Conservation (phyloP, 37 sponge, comb jelly and placozoan species). For the Corticium candelabrum region DNA sequence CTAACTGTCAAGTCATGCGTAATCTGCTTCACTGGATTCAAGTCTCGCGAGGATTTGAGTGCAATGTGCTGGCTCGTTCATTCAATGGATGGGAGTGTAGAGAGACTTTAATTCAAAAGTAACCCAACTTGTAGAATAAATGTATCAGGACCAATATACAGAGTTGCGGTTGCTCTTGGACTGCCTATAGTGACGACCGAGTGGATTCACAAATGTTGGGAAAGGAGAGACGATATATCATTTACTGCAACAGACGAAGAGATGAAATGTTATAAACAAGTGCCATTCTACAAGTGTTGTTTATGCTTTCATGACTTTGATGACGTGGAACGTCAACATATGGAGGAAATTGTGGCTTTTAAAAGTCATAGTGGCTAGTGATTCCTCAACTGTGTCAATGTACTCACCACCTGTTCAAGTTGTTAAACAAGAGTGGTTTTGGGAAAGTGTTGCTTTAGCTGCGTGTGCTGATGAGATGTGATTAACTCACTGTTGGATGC, state of each 20-base stretch:
- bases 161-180: constrained; percentile 64
- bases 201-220: constrained; percentile 67
- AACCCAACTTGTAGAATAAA: constrained; percentile 81
- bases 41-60: constrained; percentile 42
- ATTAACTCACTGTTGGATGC: constrained; percentile 52
- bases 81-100: constrained; percentile 72
- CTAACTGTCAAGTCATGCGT: too few species aligned
- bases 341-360: constrained; percentile 45
- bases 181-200: constrained; percentile 79
- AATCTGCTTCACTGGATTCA: constrained; percentile 88
- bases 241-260: too few species aligned
- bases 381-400: too few species aligned
- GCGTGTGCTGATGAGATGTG: constrained; percentile 80
- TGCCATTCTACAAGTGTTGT: constrained; percentile 63
- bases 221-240: constrained; percentile 31
- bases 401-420: too few species aligned
- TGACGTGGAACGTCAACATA: constrained; percentile 53
- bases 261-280: too few species aligned
- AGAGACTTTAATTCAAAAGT: constrained; percentile 61
- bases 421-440: too few species aligned
- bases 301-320: constrained; percentile 69
- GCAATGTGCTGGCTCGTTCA: constrained; percentile 64
- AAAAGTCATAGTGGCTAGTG: too few species aligned
- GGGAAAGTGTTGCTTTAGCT: constrained; percentile 92
- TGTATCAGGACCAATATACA: constrained; percentile 77